A percentile compares a stretch with the other conserved stretches of the same genome.
These are phyloP conservation scores for Dicranocentrus wangi DNA, from an alignment of 2,888 invertebrate genomes.

Conservation along the genomic window DNA sequence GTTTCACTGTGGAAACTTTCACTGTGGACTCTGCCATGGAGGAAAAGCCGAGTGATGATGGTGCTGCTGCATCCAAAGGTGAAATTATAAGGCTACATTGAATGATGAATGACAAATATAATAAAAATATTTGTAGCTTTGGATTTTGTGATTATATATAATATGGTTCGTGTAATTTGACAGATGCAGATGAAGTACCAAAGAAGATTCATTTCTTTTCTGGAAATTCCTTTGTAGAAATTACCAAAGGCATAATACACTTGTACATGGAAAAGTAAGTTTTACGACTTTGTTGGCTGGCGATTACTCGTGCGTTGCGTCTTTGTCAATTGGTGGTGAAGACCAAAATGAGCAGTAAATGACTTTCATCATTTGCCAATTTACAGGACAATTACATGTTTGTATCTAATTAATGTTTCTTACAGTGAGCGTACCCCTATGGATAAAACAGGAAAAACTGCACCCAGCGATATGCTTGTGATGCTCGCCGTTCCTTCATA, in stretches of 20 bases:
- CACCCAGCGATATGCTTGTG: slow-evolving; percentile 88
- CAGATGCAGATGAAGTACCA: slow-evolving; percentile 32
- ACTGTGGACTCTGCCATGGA: slow-evolving; percentile 28
- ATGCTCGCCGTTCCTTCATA: slow-evolving; percentile 92
- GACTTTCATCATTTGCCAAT: too few species aligned
- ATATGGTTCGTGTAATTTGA: neutral
- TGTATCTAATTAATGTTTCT: slow-evolving; percentile 66
- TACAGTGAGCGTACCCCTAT: slow-evolving; percentile 84
- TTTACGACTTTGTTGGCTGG: neutral
- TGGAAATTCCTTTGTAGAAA: slow-evolving; percentile 97
- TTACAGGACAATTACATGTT: too few species aligned
- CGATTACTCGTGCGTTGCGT: neutral
- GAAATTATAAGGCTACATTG: neutral
- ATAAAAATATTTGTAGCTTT: too few species aligned
- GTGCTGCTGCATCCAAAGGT: slow-evolving; percentile 15
- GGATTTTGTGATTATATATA: neutral
- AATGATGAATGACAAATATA: neutral
- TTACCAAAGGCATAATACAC: slow-evolving; percentile 96
- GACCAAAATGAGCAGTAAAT: too few species aligned
- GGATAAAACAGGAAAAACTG: slow-evolving; percentile 79
- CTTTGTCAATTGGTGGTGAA: neutral
- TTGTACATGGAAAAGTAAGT: slow-evolving; percentile 96
- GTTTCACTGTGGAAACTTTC: slow-evolving; percentile 63
- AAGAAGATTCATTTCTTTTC: slow-evolving; percentile 82
- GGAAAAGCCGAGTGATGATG: neutral